A percentile compares a stretch with the other conserved stretches of the same genome.
These are phyloP conservation scores for Nothobranchius kuhntae DNA, from an alignment of 2,113 vertebrate species.

Conservation along the genomic window DNA sequence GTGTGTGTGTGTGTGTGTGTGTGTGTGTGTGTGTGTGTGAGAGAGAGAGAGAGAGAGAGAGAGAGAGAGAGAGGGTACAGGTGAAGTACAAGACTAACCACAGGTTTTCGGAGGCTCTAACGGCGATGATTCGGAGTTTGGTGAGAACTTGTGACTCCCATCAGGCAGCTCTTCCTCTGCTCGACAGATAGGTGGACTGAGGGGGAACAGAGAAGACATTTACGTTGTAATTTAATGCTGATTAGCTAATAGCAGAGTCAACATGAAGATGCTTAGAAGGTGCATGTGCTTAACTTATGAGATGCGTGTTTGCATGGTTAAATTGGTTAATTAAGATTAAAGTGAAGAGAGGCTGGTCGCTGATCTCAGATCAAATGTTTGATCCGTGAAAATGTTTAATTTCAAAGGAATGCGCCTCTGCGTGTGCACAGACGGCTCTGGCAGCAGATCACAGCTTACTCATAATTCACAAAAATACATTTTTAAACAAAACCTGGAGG, in stretches of 20 bases:
- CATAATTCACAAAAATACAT: too few species aligned
- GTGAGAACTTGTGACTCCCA: slow-evolving; percentile 84
- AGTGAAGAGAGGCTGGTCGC: too few species aligned
- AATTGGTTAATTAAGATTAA: too few species aligned
- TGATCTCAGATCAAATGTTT: background rate
- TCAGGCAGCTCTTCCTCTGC: slow-evolving; percentile 82
- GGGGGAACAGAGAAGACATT: slow-evolving; percentile 8
- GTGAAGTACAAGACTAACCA: slow-evolving; percentile 70
- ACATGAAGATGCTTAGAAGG: background rate
- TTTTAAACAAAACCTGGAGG: too few species aligned
- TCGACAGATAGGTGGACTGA: slow-evolving; percentile 84
- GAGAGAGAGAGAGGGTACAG: too few species aligned
- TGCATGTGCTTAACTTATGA: too few species aligned
- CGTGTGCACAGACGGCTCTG: too few species aligned
- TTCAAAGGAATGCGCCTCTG: background rate
- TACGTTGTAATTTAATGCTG: too few species aligned
- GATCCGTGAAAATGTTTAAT: background rate
- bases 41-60: too few species aligned
- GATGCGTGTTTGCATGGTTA: too few species aligned
- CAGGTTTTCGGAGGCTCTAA: slow-evolving; percentile 85
- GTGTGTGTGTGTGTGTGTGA: slow-evolving; percentile 1
- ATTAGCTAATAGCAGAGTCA: background rate
- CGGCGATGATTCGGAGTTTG: slow-evolving; percentile 84
- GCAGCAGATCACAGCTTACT: too few species aligned
- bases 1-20: background rate